phyloP scores from a whole-genome alignment of 2,797 vertebrate genomes.

The Mus spretus region DNA sequence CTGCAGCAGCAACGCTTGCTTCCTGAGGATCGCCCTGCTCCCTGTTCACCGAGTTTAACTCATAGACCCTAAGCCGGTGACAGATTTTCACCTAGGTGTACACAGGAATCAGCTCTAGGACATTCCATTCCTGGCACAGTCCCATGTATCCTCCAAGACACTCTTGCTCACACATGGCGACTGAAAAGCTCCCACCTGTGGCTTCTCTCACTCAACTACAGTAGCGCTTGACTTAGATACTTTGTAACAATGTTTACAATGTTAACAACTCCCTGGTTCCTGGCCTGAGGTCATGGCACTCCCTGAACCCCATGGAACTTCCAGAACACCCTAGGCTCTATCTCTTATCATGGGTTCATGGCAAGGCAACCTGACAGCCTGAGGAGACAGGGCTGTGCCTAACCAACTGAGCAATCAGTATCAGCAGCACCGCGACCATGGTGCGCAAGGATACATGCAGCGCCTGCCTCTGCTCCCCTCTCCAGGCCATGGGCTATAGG shows the following conservation, averaged over 20 bases:
- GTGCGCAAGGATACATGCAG: not conserved
- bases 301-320: not conserved
- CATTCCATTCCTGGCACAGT: accelerated
- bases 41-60: not conserved
- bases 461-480: slow-evolving; percentile 1
- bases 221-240: accelerated
- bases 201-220: not conserved
- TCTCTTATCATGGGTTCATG: not conserved
- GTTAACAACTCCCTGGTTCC: not conserved
- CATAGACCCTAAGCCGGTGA: not conserved
- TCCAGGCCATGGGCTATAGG: not conserved
- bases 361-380: not conserved
- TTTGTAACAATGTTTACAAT: accelerated
- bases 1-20: not conserved
- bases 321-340: not conserved
- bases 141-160: not conserved
- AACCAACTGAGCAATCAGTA: not conserved
- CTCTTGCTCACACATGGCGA: accelerated
- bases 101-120: too few species aligned
- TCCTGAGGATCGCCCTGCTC: not conserved
- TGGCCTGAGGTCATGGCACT: not conserved
- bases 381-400: not conserved
- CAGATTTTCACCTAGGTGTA: not conserved
- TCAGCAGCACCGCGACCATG: not conserved
- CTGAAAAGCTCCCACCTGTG: accelerated